Conservation (phyloP, 64 coral and sea anemone species). For the Montipora capricornis region DNA sequence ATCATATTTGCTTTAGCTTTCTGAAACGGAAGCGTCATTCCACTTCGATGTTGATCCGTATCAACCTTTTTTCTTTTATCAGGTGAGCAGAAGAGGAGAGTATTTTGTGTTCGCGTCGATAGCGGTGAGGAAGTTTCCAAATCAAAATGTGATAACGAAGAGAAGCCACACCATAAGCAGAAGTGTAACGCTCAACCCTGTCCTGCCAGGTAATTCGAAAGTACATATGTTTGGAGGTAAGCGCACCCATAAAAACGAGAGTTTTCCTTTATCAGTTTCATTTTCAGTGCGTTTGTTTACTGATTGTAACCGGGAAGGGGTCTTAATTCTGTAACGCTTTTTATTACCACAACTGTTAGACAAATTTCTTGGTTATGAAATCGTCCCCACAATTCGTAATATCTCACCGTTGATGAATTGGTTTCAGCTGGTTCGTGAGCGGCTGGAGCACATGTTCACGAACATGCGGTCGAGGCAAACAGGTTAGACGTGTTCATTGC, state of each 20-base stretch:
- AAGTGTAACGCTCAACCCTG: constrained; percentile 50
- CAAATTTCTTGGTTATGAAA: no score
- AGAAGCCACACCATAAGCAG: constrained; percentile 37
- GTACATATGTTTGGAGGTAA: neutral
- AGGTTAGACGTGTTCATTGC: constrained; percentile 80
- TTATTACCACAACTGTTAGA: no score
- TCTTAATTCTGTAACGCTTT: no score
- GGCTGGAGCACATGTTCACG: constrained; percentile 58
- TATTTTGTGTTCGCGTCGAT: constrained; percentile 43
- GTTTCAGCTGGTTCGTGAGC: constrained; percentile 71
- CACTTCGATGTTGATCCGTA: neutral
- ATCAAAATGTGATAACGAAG: constrained; percentile 17
- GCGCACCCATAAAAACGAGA: no score
- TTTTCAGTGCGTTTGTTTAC: no score
- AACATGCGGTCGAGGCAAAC: constrained; percentile 74
- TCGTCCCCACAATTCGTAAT: neutral
- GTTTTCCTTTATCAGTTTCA: no score
- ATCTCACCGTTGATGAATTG: neutral
- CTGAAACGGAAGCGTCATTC: neutral
- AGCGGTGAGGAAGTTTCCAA: constrained; percentile 29
- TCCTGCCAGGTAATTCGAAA: constrained; percentile 38
- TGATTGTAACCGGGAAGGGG: no score
- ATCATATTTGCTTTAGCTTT: no score
- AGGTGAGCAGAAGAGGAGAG: constrained; percentile 50
- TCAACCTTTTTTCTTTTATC: neutral